Evolutionary conservation across 2,888 invertebrate species (phyloP).

Genomic region (Blera fallax): DNA sequence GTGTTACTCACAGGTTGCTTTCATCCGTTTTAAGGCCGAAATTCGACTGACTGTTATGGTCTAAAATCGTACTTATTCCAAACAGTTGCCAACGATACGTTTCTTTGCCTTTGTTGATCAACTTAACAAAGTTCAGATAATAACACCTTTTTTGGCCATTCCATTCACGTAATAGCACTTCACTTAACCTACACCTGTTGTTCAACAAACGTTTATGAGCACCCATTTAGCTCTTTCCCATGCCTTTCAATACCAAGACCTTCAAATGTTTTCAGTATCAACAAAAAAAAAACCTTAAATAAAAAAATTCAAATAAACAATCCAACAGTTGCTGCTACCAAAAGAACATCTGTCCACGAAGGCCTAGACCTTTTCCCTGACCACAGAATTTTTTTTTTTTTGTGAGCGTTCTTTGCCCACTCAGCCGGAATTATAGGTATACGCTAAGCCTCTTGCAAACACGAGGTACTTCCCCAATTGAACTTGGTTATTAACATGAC

Average conservation of each 20-base stretch:
- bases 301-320: neutral
- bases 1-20: no score
- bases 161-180: neutral
- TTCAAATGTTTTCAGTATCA: neutral
- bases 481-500: neutral
- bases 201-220: neutral
- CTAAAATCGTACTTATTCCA: no score
- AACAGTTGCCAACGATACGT: no score
- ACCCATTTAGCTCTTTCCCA: neutral
- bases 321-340: neutral
- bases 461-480: neutral
- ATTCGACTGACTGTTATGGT: no score
- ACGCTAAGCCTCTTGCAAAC: neutral
- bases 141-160: neutral
- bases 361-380: neutral
- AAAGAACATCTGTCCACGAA: neutral
- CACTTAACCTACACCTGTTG: neutral
- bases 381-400: neutral
- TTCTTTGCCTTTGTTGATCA: no score
- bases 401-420: neutral
- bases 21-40: no score
- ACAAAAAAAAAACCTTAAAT: neutral
- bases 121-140: neutral
- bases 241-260: neutral
- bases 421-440: neutral